Percentiles rank a stretch among this genome's conserved stretches.
These are phyloP conservation scores for Vidua chalybeata DNA, from an alignment of 2,113 vertebrate species.

Conservation along the genomic window DNA sequence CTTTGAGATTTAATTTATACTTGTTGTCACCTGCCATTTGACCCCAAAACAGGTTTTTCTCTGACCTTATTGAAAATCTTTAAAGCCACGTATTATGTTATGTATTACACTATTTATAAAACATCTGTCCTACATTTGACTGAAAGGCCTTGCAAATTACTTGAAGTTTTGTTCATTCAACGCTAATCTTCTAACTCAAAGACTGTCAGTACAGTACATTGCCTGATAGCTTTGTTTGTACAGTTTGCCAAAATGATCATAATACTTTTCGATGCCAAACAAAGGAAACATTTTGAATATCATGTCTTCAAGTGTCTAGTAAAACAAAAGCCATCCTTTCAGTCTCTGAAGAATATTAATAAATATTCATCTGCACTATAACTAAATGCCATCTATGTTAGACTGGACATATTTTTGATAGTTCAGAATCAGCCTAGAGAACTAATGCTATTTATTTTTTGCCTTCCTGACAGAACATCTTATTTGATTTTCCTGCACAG, in stretches of 20 bases:
- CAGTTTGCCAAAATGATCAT: constrained; percentile 17
- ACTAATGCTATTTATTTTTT: constrained; percentile 63
- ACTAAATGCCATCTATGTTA: constrained; percentile 61
- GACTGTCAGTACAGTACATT: neutral
- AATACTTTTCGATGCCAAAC: constrained; percentile 17
- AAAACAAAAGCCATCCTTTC: constrained; percentile 45
- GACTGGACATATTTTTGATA: constrained; percentile 59
- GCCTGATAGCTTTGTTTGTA: constrained; percentile 16
- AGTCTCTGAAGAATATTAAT: constrained; percentile 36
- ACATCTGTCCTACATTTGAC: constrained; percentile 36
- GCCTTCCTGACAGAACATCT: constrained; percentile 35
- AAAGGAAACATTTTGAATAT: constrained; percentile 62
- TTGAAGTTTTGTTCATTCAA: constrained; percentile 59
- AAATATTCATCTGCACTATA: constrained; percentile 50
- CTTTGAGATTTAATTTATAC: constrained; percentile 16
- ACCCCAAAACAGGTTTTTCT: neutral
- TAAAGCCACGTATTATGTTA: neutral
- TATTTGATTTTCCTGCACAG: constrained; percentile 46
- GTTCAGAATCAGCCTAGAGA: constrained; percentile 41
- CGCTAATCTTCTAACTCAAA: constrained; percentile 48
- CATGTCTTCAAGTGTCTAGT: neutral
- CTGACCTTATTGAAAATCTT: constrained; percentile 24
- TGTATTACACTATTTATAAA: constrained; percentile 26
- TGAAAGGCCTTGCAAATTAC: constrained; percentile 52
- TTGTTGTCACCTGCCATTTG: neutral